Percentiles rank a stretch among this genome's conserved stretches.
Evolutionary conservation across 1,140 invertebrate species (phyloP).

Genomic region (Lepidurus couesii): DNA sequence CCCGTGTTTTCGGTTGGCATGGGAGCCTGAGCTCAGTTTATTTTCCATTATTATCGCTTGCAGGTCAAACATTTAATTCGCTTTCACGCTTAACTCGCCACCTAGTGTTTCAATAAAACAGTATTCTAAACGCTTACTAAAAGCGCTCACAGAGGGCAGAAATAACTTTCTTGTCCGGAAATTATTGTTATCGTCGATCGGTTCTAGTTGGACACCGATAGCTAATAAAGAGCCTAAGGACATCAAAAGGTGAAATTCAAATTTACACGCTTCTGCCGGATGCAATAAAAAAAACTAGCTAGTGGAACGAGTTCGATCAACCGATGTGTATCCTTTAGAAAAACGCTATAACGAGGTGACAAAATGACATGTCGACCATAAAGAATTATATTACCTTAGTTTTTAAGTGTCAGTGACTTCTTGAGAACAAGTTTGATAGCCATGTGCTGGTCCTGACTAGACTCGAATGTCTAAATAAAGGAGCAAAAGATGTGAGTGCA

Average conservation of each 20-base stretch:
- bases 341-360: neutral
- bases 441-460: neutral
- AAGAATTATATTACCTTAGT: neutral
- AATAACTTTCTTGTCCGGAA: too few relatives aligned
- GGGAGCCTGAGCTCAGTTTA: neutral
- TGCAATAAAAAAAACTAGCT: neutral
- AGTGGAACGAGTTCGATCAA: slow-evolving; percentile 6
- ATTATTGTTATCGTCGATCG: too few relatives aligned
- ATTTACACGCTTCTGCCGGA: neutral
- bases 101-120: too few relatives aligned
- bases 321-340: neutral
- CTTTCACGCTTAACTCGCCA: too few relatives aligned
- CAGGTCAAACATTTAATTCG: neutral
- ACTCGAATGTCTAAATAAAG: neutral
- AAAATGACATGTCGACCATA: slow-evolving; percentile 10
- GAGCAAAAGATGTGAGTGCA: too few relatives aligned
- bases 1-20: slow-evolving; percentile 11
- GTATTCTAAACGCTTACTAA: too few relatives aligned
- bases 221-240: neutral
- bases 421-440: too few relatives aligned
- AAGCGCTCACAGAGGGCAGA: too few relatives aligned
- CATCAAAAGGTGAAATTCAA: neutral
- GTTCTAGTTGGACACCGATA: too few relatives aligned
- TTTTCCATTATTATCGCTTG: neutral
- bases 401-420: neutral